These are phyloP conservation scores for Gandaritis pyraliata DNA, from an alignment of 2,888 invertebrate genomes.

Conservation along the genomic window DNA sequence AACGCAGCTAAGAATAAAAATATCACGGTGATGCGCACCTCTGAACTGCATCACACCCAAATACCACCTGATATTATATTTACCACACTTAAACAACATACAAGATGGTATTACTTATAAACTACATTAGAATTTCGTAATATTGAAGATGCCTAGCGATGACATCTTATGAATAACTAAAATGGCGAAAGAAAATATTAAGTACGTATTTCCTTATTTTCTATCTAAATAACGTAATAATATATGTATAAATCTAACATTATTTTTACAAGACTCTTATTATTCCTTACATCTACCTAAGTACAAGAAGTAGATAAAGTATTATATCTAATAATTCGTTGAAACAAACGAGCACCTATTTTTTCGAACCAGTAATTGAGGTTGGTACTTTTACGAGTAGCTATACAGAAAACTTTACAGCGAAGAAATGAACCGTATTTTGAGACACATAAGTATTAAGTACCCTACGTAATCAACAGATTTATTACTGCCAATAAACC, in stretches of 20 bases:
- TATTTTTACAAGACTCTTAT: slow-evolving; percentile 26
- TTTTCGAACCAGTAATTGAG: slow-evolving; percentile 8
- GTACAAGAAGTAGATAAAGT: slow-evolving; percentile 13
- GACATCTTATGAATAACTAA: slow-evolving; percentile 16
- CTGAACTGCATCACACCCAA: slow-evolving; percentile 7
- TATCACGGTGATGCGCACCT: too few species aligned
- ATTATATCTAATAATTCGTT: slow-evolving; percentile 22
- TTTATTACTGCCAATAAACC: too few species aligned
- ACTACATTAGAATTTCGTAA: not conserved
- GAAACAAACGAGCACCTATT: slow-evolving; percentile 28
- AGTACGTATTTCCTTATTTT: slow-evolving; percentile 19
- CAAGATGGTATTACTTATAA: not conserved
- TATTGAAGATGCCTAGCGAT: slow-evolving; percentile 1
- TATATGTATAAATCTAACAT: slow-evolving; percentile 24
- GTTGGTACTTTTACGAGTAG: not conserved
- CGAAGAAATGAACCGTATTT: too few species aligned
- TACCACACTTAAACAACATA: not conserved
- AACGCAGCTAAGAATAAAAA: too few species aligned
- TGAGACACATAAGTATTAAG: too few species aligned
- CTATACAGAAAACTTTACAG: not conserved
- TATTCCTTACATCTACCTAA: slow-evolving; percentile 17
- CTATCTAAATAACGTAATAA: slow-evolving; percentile 14
- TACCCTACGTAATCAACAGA: too few species aligned
- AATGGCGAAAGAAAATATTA: slow-evolving; percentile 18
- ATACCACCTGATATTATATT: not conserved